phyloP scores from a whole-genome alignment of 1,140 invertebrate species.

The Brachionus calyciflorus region DNA sequence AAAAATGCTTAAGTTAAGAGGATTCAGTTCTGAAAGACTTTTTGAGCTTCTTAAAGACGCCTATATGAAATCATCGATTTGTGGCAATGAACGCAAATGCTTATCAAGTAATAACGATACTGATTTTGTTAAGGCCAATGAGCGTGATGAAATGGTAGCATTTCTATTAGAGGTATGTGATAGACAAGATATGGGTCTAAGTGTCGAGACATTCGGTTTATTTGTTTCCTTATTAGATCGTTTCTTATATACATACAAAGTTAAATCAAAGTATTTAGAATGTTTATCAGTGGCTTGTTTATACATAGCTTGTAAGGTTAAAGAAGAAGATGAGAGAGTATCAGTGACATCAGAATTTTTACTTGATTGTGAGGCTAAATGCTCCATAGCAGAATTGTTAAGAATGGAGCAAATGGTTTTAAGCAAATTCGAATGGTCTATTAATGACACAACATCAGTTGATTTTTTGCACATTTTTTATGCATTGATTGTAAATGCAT shows the following conservation, averaged over 20 bases:
- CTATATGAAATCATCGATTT: constrained; percentile 15
- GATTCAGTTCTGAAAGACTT: background rate
- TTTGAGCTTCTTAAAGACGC: constrained; percentile 18
- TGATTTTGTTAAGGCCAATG: constrained; percentile 27
- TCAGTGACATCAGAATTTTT: constrained; percentile 57
- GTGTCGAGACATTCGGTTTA: constrained; percentile 21
- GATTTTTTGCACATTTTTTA: constrained; percentile 57
- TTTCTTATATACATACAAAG: constrained; percentile 34
- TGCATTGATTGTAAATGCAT: constrained; percentile 5
- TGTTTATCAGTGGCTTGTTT: constrained; percentile 58
- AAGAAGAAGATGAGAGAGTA: constrained; percentile 61
- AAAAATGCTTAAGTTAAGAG: constrained; percentile 25
- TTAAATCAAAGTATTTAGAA: constrained; percentile 56
- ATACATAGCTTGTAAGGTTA: constrained; percentile 60
- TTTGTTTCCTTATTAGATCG: constrained; percentile 24
- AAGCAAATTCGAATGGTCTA: constrained; percentile 57
- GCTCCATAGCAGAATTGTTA: constrained; percentile 57
- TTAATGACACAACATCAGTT: constrained; percentile 54
- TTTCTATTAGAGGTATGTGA: constrained; percentile 35
- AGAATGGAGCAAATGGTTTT: constrained; percentile 60
- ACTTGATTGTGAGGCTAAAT: constrained; percentile 55
- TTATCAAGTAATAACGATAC: constrained; percentile 10
- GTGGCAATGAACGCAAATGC: background rate
- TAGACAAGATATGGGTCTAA: background rate
- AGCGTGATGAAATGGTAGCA: constrained; percentile 27